Evolutionary conservation across 2,888 invertebrate genomes (phyloP), one percentile per base, ranked within the genome.

Genomic region (Xanthia togata): DNA sequence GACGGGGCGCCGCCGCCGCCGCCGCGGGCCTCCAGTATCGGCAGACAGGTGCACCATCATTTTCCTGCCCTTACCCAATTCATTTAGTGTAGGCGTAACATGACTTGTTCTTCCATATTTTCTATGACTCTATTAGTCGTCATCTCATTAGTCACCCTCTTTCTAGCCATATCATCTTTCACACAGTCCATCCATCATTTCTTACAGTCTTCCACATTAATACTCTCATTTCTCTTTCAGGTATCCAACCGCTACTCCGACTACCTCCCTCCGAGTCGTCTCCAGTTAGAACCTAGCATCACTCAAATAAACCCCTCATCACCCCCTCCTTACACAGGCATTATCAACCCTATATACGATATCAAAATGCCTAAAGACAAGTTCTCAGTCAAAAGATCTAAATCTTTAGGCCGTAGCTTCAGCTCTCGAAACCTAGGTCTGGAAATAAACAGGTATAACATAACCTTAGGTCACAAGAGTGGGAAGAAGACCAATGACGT

Each of bases 261-360:
- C 89, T 94, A 93, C 82, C 81, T 90, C 20, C 93, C 95, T 3
- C 93, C 94, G 26, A 91, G 88, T 55, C 91, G 94, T 8, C 59
- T 90, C 3, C 81, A 88, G 38, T 84, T 86, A 17, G 89, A 87
- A 38, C 75, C 85, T 0, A 72, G 83, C 3, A 65, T 86, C 50
- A 77, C 84, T 2, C 85, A 88, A 64, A 80, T 82, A 6, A 87
- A 90, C 38, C 81, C 88, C 87, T 44, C 77, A 90, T 84, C 87
- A 4, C 86, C 91, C 12, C 78, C 90, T 23, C 88, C 41, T 1
- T 96, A 92, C 85, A 96, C 96, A 0, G 96, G 96, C 4, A 93
- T 96, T 23, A 94, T 96, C 57, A 96, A 96, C 86, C 96, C 96
- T 0, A 90, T 95, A 26, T 95, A 96, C 89, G 95, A 96, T 81